phyloP scores from a whole-genome alignment of 1,140 invertebrate species.

The Rhysida immarginata region DNA sequence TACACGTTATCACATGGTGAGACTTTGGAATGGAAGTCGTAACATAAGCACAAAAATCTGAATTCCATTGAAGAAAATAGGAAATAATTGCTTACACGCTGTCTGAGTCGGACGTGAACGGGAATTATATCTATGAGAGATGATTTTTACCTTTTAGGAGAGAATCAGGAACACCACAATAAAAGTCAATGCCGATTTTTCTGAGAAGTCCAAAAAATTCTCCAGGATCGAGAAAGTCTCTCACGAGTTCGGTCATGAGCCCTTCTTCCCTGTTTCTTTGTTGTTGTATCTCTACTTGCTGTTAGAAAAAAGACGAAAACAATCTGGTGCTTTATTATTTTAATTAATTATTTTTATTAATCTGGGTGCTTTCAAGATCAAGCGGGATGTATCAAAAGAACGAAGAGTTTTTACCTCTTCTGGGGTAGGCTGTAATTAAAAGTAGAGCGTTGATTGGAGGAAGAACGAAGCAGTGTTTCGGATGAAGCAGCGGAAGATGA shows the following conservation, averaged over 20 bases:
- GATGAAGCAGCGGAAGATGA: no score
- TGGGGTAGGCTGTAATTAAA: no score
- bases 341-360: no score
- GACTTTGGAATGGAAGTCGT: conserved; percentile 25
- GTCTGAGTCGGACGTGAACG: not conserved
- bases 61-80: conserved; percentile 12
- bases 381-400: no score
- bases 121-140: not conserved
- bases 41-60: conserved; percentile 36
- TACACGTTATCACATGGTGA: conserved; percentile 32
- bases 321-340: no score
- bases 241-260: conserved; percentile 24
- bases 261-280: conserved; percentile 22
- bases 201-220: conserved; percentile 27
- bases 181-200: conserved; percentile 30
- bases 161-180: conserved; percentile 35
- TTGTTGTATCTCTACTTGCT: conserved; percentile 22
- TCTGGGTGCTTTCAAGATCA: no score
- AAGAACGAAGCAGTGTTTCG: no score
- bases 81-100: not conserved
- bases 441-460: no score
- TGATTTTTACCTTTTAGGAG: conserved; percentile 30
- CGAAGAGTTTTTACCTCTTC: no score
- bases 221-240: conserved; percentile 29
- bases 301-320: no score